phyloP scores from a whole-genome alignment of 2,888 invertebrate genomes.

The Troilus luridus region DNA sequence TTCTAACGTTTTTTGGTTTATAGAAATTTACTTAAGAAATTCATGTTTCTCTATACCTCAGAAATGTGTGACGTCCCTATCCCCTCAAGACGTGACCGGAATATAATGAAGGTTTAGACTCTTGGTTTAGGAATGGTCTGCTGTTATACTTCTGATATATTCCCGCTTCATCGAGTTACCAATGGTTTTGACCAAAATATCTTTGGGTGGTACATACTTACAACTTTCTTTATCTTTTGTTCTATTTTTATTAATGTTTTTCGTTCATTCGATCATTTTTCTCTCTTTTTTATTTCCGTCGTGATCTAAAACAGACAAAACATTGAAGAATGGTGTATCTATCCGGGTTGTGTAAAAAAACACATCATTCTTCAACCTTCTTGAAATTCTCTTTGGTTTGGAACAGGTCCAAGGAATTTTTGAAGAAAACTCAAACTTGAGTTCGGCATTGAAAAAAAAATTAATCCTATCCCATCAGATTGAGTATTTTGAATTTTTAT shows the following conservation, averaged over 20 bases:
- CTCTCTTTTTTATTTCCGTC: not conserved
- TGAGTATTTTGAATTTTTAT: not conserved
- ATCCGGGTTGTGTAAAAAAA: conserved; percentile 27
- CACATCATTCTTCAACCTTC: conserved; percentile 34
- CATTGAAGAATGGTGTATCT: conserved; percentile 18
- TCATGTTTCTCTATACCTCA: not conserved
- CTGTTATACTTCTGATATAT: conserved; percentile 15
- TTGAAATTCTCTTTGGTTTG: conserved; percentile 29
- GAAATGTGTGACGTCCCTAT: conserved; percentile 9
- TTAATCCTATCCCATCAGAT: not conserved
- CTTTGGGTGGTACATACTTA: not conserved
- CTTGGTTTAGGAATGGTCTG: not conserved
- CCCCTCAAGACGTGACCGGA: conserved; percentile 4
- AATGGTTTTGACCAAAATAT: not conserved
- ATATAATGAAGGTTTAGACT: not conserved
- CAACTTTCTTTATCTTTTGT: not conserved
- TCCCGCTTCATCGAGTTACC: not conserved
- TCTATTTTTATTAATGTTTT: not conserved
- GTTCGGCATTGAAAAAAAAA: not conserved
- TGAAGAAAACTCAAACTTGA: not conserved
- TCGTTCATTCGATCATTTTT: not conserved
- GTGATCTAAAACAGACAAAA: conserved; percentile 13
- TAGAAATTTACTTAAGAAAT: not conserved
- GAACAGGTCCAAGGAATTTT: conserved; percentile 23
- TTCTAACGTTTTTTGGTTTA: not conserved